A percentile compares a stretch with the other conserved stretches of the same genome.
These are phyloP conservation scores for Sminthurides bifidus DNA, from an alignment of 1,140 invertebrate genomes.

Conservation along the genomic window DNA sequence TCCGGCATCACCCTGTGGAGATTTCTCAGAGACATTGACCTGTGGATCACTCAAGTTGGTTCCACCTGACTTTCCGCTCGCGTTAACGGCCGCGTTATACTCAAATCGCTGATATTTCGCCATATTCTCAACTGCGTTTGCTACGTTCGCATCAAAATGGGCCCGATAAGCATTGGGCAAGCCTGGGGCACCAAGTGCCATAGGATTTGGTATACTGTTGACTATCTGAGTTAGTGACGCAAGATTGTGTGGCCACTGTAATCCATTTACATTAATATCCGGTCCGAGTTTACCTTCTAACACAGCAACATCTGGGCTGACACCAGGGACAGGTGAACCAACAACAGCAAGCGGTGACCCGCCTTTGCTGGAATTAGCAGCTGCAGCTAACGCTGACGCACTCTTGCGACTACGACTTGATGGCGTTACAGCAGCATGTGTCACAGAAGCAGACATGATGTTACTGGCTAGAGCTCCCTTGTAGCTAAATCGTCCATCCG, in stretches of 20 bases:
- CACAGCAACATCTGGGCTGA: conserved; percentile 1
- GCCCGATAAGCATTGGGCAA: conserved; percentile 17
- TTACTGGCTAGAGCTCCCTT: too few relatives aligned
- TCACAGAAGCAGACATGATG: too few relatives aligned
- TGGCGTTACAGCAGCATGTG: too few relatives aligned
- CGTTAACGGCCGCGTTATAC: too few relatives aligned
- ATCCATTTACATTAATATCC: conserved; percentile 9
- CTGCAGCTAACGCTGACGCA: neutral
- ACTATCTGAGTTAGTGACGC: conserved; percentile 29
- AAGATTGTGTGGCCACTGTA: conserved; percentile 30
- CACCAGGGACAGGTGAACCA: too few relatives aligned
- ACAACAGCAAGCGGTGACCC: too few relatives aligned
- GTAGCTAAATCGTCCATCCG: too few relatives aligned
- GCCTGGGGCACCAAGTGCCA: conserved; percentile 7
- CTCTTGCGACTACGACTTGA: neutral
- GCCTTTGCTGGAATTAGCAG: too few relatives aligned
- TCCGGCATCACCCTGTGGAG: neutral
- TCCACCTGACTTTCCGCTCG: conserved; percentile 3
- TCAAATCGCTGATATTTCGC: conserved; percentile 19
- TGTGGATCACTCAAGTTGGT: too few relatives aligned
- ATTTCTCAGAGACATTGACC: too few relatives aligned
- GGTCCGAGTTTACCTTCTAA: conserved; percentile 14
- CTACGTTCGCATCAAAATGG: conserved; percentile 10
- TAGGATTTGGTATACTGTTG: conserved; percentile 27
- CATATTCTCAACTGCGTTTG: conserved; percentile 17